Percentiles rank a stretch among this genome's conserved stretches.
These are phyloP conservation scores for Heliconius hermathena DNA, from an alignment of 1,140 invertebrate species.

Conservation along the genomic window DNA sequence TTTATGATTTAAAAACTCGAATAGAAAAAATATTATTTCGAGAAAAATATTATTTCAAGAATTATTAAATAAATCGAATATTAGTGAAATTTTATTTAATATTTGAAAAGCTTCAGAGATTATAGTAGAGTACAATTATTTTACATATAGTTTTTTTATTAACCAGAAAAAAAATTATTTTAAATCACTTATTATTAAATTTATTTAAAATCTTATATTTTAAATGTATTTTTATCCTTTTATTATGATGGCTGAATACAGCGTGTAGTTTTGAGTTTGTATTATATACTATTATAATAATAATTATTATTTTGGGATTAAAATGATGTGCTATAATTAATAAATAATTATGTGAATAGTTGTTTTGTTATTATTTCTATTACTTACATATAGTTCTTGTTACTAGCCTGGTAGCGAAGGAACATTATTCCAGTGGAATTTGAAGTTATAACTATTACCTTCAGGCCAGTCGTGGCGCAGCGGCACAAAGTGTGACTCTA, in stretches of 20 bases:
- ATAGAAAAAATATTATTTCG: too few species aligned
- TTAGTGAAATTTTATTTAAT: not conserved
- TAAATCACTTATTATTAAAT: slow-evolving; percentile 1
- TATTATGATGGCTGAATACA: not conserved
- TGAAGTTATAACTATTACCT: too few species aligned
- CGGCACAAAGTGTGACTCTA: too few species aligned
- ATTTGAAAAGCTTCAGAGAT: not conserved
- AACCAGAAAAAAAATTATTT: not conserved
- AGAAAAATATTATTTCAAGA: too few species aligned
- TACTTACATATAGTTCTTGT: too few species aligned
- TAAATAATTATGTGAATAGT: not conserved
- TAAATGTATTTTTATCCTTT: slow-evolving; percentile 1
- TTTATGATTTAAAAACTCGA: too few species aligned
- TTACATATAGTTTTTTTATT: not conserved
- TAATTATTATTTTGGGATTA: not conserved
- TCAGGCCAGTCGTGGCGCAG: too few species aligned
- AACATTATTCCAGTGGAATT: too few species aligned
- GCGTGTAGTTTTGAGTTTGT: not conserved
- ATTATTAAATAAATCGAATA: too few species aligned
- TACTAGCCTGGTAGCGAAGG: too few species aligned
- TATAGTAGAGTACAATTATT: slow-evolving; percentile 4
- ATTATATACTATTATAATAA: not conserved
- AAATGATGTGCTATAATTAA: not conserved
- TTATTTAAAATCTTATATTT: not conserved
- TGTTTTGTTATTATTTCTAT: not conserved